phyloP scores from a whole-genome alignment of 2,797 vertebrate genomes.

The Cirrhinus mrigala region DNA sequence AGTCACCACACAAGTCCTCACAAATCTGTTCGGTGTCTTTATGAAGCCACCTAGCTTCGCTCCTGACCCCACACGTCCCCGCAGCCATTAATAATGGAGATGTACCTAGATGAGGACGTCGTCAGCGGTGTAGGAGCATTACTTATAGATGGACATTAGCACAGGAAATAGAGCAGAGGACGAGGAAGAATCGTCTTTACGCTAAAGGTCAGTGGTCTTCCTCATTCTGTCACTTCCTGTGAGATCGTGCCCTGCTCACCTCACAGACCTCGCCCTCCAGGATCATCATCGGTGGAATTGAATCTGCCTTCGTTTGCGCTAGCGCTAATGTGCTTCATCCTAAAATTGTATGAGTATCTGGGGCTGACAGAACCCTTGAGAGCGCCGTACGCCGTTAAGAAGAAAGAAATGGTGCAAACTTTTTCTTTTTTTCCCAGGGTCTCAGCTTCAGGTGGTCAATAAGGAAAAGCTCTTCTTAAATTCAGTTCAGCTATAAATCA shows the following conservation, averaged over 20 bases:
- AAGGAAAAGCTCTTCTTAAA: slow-evolving; percentile 57
- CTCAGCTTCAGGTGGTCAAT: slow-evolving; percentile 59
- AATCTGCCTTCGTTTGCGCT: slow-evolving; percentile 3
- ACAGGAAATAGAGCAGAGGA: slow-evolving; percentile 43
- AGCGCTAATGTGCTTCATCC: slow-evolving; percentile 7
- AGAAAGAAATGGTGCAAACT: slow-evolving; percentile 35
- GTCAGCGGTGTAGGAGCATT: slow-evolving; percentile 43
- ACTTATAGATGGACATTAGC: slow-evolving; percentile 59
- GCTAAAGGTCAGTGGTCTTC: slow-evolving; percentile 40
- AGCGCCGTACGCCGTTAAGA: slow-evolving; percentile 23
- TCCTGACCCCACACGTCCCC: slow-evolving; percentile 25
- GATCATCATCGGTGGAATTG: neutral
- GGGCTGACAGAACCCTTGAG: slow-evolving; percentile 24
- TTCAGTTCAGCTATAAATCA: slow-evolving; percentile 63
- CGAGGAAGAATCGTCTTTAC: slow-evolving; percentile 23
- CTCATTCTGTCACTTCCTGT: slow-evolving; percentile 28
- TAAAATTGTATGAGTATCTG: slow-evolving; percentile 28
- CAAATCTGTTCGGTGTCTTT: slow-evolving; percentile 19
- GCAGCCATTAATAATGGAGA: slow-evolving; percentile 52
- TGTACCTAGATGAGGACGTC: slow-evolving; percentile 16
- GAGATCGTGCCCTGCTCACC: slow-evolving; percentile 38
- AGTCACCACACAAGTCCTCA: neutral
- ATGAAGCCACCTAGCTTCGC: slow-evolving; percentile 38
- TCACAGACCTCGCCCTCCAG: slow-evolving; percentile 35
- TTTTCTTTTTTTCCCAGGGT: slow-evolving; percentile 12